Conservation (phyloP, 2,113 vertebrate species). For the Microcebus lehilahytsara region DNA sequence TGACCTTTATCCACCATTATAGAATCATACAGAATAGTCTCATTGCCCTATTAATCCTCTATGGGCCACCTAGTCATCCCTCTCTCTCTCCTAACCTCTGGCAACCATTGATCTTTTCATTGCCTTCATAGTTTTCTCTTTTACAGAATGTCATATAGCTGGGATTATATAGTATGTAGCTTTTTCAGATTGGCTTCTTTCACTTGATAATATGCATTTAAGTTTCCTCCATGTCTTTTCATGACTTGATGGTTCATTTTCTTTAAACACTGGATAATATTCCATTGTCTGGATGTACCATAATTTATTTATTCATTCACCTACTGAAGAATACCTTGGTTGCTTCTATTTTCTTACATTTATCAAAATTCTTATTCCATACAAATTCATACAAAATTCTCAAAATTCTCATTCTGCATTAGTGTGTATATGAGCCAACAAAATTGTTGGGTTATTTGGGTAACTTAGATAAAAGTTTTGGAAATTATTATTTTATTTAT, state of each 20-base stretch:
- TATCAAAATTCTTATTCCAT: neutral
- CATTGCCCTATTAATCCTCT: neutral
- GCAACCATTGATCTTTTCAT: neutral
- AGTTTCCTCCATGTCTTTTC: neutral
- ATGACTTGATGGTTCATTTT: neutral
- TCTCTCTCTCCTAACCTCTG: neutral
- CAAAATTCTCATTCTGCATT: neutral
- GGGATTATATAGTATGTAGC: no score
- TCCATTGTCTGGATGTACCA: neutral
- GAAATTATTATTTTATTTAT: conserved; percentile 21
- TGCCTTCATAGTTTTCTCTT: neutral
- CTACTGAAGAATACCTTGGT: neutral
- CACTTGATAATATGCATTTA: neutral
- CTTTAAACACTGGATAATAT: neutral
- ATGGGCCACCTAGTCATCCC: neutral
- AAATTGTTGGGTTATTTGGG: neutral
- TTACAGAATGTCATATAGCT: neutral
- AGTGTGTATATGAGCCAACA: neutral
- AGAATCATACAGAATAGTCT: neutral
- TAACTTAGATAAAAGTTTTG: neutral
- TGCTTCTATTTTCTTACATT: neutral
- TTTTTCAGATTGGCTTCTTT: neutral
- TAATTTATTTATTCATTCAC: neutral
- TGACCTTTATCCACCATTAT: neutral
- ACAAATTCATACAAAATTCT: neutral